phyloP scores from a whole-genome alignment of 2,113 vertebrate species.

The Labeo rohita region DNA sequence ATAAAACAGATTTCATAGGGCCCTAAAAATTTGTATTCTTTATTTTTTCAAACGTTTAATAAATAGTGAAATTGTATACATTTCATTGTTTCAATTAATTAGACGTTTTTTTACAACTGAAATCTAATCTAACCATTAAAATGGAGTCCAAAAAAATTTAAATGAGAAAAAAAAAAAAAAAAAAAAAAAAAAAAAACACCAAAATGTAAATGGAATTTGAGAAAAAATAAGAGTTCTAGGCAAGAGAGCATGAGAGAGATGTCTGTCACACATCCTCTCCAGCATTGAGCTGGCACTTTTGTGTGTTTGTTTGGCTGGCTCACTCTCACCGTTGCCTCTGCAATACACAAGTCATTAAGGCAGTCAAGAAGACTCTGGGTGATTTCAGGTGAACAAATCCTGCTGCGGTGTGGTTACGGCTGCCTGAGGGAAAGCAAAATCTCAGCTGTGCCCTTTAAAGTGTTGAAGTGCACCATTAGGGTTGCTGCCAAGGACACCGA shows the following conservation, averaged over 20 bases:
- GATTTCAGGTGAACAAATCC: slow-evolving; percentile 1
- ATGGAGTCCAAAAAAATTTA: too few species aligned
- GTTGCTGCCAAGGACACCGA: not conserved
- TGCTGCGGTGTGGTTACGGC: not conserved
- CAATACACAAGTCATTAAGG: not conserved
- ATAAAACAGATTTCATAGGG: too few species aligned
- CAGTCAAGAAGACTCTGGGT: not conserved
- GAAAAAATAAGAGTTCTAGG: not conserved
- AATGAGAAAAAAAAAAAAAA: too few species aligned
- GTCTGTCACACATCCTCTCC: not conserved
- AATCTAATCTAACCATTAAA: too few species aligned
- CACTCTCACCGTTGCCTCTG: not conserved
- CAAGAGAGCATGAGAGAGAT: not conserved
- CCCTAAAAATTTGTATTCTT: too few species aligned
- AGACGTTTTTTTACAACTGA: too few species aligned
- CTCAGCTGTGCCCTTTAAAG: slow-evolving; percentile 36
- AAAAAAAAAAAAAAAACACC: too few species aligned
- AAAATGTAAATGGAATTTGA: too few species aligned
- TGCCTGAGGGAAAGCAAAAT: not conserved
- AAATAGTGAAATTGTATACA: too few species aligned
- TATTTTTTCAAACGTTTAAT: too few species aligned
- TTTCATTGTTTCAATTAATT: too few species aligned
- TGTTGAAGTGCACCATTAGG: slow-evolving; percentile 34
- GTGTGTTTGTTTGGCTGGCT: slow-evolving; percentile 21
- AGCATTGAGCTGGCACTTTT: slow-evolving; percentile 19